Conservation (phyloP, 2,113 vertebrate genomes). For the Danionella cerebrum region DNA sequence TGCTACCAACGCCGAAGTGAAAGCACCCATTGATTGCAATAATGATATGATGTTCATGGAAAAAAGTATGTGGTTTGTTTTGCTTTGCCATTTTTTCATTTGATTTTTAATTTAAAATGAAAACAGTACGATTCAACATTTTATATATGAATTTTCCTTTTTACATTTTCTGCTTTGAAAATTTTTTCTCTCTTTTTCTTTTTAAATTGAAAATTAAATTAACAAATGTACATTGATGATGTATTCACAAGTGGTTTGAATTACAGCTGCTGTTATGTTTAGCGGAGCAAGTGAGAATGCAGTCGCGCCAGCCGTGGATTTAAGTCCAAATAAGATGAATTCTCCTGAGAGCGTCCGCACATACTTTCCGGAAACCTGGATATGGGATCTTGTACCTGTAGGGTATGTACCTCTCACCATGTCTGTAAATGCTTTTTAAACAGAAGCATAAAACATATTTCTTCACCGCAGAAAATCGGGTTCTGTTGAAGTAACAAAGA, state of each 20-base stretch:
- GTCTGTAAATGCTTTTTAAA: neutral
- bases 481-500: conserved; percentile 16
- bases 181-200: neutral
- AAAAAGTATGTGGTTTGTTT: no score
- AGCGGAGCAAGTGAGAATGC: accelerated
- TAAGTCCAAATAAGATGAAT: neutral
- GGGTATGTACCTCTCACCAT: conserved; percentile 58
- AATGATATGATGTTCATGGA: accelerated
- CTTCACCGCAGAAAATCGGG: neutral
- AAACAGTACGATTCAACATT: no score
- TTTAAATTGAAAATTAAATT: no score
- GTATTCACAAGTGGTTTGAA: neutral
- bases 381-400: conserved; percentile 74
- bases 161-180: no score
- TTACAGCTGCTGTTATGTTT: accelerated
- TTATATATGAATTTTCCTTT: no score
- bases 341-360: conserved; percentile 53
- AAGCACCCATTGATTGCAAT: conserved; percentile 41
- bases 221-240: no score
- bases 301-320: accelerated
- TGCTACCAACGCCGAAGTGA: conserved; percentile 56
- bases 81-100: no score
- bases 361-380: conserved; percentile 84
- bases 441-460: neutral
- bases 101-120: no score